Base-by-base conservation (phyloP, 1,140 invertebrate species). In the Nylanderia fulva region DNA sequence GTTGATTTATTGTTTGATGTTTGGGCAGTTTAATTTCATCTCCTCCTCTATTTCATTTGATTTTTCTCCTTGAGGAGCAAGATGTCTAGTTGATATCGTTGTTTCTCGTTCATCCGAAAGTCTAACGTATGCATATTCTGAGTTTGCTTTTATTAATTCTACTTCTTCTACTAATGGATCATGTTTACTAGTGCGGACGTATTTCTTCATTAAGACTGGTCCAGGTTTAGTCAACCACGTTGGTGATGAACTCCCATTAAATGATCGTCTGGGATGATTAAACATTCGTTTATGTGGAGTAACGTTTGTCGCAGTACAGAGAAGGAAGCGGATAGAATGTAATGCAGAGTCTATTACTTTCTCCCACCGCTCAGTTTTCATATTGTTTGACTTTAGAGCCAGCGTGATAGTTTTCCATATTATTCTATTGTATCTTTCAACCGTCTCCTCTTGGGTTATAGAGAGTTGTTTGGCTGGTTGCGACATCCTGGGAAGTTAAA, bases 341-440 rank as follows among this genome's bases (percentile, higher is more conserved):
- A 61, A 9, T 33, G 27, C 27, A 33, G 15, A 2, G 2, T 18
- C 15, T 15, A 61, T 13, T 18, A 61, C 27, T 3, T 61, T 15
- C 11, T 33, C 7, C 60, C 27, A 61, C 1, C n/a, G 15, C 6
- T 61, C 60, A 33, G 7, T 61, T 61, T n/a, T 33, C 5, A 2
- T n/a, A 7, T 33, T 61, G 5, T 33, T 33, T 2, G 1, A 18
- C 33, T n/a, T 18, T 0, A 61, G 15, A 0, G 27, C 15, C 8
- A 61, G 27, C 60, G n/a, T 61, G 7, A 61, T 18, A 61, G 60
- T 61, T 2, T 61, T 61, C 15, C 60, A 61, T 61, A 61, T 61
- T 2, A 61, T 61, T 33, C 29, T 15, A 33, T 61, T 61, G 11
- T 61, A 61, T 8, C 27, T 61, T 61, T 61, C 27, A 7, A 61